Evolutionary conservation across 2,888 invertebrate species (phyloP).

Genomic region (Punctoribates punctum): DNA sequence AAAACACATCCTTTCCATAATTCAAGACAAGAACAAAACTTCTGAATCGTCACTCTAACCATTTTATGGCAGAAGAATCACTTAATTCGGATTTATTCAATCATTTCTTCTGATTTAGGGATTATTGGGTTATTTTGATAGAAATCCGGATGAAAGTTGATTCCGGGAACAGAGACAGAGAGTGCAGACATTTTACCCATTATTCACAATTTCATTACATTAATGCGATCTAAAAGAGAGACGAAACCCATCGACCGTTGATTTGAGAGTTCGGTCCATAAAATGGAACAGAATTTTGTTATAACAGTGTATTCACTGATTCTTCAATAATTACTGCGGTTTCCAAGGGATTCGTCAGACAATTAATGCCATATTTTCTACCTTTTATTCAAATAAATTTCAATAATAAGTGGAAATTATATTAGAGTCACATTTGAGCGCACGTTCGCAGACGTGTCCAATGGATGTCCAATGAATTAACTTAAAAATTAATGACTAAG

Average conservation of each 20-base stretch:
- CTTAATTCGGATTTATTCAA: too few relatives aligned
- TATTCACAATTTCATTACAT: too few relatives aligned
- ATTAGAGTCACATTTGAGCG: neutral
- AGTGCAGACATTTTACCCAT: too few relatives aligned
- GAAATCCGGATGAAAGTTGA: too few relatives aligned
- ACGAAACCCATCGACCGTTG: neutral
- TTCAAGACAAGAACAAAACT: slow-evolving; percentile 40
- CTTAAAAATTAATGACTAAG: neutral
- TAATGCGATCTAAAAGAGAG: neutral
- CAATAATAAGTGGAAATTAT: neutral
- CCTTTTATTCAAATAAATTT: neutral
- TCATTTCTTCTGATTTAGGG: too few relatives aligned
- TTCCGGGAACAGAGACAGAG: too few relatives aligned
- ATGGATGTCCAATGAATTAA: neutral
- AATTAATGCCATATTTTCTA: neutral
- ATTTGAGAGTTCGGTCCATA: neutral
- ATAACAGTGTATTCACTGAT: neutral
- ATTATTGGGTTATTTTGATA: too few relatives aligned
- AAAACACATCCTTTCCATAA: slow-evolving; percentile 43
- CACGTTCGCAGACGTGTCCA: slow-evolving; percentile 17
- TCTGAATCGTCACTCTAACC: slow-evolving; percentile 31
- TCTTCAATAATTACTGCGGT: neutral
- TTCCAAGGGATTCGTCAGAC: neutral
- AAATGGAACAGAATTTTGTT: neutral
- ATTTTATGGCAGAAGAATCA: neutral